Evolutionary conservation across 2,113 vertebrate species (phyloP), one percentile per base, ranked within the genome.

Genomic region (Mesitornis unicolor): DNA sequence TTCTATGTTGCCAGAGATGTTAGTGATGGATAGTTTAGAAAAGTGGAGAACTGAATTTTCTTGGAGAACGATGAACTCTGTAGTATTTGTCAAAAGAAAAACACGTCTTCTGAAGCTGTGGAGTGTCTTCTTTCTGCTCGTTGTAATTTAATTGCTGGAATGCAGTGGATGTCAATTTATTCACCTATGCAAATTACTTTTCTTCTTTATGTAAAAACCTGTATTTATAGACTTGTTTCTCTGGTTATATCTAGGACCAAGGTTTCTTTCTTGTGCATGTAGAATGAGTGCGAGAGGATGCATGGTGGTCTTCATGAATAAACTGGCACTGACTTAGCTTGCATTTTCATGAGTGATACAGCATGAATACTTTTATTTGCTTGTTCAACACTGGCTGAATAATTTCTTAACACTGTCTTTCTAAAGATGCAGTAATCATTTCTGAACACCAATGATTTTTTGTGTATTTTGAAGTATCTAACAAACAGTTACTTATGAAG

Each of bases 361-460:
- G 98, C 98, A 98, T 98, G 98, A 95, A 87, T 95, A 90, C 73
- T 97, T 98, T 97, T 68, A 89, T 98, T 98, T 98, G 97, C 98
- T 98, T 98, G 90, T 97, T 97, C 87, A 87, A 97, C 91, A 96
- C 96, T 97, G 97, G 97, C 98, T 97, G 96, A 97, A 96, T 97
- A 93, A 93, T 97, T 97, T 98, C 84, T 97, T 98, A 98, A 98
- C 90, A 50, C 71, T 96, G 78, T 93, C 95, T 98, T 98, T 97
- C 95, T 98, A 98, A 98, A 98, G 97, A 98, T 98, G 97, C 98
- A 98, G 97, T 97, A 95, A 97, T 97, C n/a, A 24, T 76, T 95
- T 93, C 61, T 92, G 85, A 93, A 47, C 31, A 69, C 84, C 56
- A 93, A 61, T 93, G 92, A 88, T 13, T 75, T 79, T 87, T 69